Evolutionary conservation across 2,113 vertebrate species (phyloP).

Genomic region (Erythrocercus mccallii): DNA sequence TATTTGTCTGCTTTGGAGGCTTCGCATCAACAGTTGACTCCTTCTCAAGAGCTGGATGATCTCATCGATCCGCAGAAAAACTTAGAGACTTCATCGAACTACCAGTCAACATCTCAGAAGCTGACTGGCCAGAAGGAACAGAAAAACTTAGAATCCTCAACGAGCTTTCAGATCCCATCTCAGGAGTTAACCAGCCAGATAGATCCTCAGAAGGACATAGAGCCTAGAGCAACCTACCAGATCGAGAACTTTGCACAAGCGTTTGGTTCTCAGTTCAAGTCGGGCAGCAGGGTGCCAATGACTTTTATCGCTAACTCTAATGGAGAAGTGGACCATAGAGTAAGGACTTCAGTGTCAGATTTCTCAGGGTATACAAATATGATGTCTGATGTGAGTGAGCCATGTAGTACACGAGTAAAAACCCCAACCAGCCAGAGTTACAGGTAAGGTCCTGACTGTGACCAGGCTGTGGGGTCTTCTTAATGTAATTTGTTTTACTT

Average conservation of each 20-base stretch:
- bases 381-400: conserved; percentile 97
- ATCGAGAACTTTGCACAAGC: conserved; percentile 99
- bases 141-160: conserved; percentile 83
- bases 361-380: conserved; percentile 99
- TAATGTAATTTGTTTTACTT: conserved; percentile 86
- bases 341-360: conserved; percentile 98
- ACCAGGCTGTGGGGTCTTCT: conserved; percentile 77
- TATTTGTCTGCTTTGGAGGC: conserved; percentile 90
- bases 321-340: conserved; percentile 92
- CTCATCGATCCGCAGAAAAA: conserved; percentile 93
- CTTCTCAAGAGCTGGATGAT: conserved; percentile 97
- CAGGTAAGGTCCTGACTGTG: conserved; percentile 89
- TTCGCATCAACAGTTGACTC: conserved; percentile 96
- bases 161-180: conserved; percentile 87
- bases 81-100: conserved; percentile 84
- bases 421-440: conserved; percentile 98
- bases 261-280: conserved; percentile 98
- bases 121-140: conserved; percentile 89
- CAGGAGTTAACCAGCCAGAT: conserved; percentile 88
- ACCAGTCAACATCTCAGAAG: conserved; percentile 90
- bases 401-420: conserved; percentile 98
- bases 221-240: conserved; percentile 91
- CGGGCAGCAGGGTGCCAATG: conserved; percentile 94
- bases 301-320: conserved; percentile 88
- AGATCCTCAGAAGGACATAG: conserved; percentile 89